Conservation (phyloP, 2,797 vertebrate genomes). For the Urophycis tenuis region DNA sequence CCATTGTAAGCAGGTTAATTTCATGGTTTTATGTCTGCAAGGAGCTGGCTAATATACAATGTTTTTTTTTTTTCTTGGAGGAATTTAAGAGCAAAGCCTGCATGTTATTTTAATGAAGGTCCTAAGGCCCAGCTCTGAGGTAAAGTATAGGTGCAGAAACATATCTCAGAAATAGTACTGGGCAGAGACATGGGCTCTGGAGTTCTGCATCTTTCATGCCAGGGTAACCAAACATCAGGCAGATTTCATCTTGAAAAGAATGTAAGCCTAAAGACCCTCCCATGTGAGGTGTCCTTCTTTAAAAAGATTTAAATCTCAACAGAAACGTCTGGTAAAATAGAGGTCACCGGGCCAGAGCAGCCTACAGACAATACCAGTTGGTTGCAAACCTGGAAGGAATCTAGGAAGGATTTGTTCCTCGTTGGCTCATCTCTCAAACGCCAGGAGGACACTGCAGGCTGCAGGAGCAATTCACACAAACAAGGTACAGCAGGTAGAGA, state of each 20-base stretch:
- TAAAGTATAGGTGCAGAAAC: slow-evolving; percentile 35
- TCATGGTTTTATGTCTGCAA: slow-evolving; percentile 37
- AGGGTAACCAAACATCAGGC: slow-evolving; percentile 56
- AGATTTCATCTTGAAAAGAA: slow-evolving; percentile 69
- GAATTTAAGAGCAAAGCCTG: slow-evolving; percentile 32
- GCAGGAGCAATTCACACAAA: slow-evolving; percentile 38
- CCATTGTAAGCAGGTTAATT: slow-evolving; percentile 38
- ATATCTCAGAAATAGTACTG: slow-evolving; percentile 41
- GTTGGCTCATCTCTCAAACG: slow-evolving; percentile 46
- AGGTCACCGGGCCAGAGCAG: slow-evolving; percentile 60
- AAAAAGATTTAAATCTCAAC: slow-evolving; percentile 69
- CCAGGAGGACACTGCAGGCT: slow-evolving; percentile 30
- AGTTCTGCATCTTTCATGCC: slow-evolving; percentile 56
- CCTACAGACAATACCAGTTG: slow-evolving; percentile 52
- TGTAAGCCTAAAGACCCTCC: slow-evolving; percentile 60
- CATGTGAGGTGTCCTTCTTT: slow-evolving; percentile 65
- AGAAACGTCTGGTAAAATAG: slow-evolving; percentile 66
- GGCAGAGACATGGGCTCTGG: slow-evolving; percentile 41
- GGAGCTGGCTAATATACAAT: slow-evolving; percentile 36
- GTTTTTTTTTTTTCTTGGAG: slow-evolving; percentile 11
- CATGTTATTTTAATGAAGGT: slow-evolving; percentile 35
- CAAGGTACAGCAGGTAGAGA: slow-evolving; percentile 35
- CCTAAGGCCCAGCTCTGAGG: slow-evolving; percentile 26
- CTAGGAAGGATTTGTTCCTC: slow-evolving; percentile 48
- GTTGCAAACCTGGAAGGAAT: slow-evolving; percentile 56